phyloP scores from a whole-genome alignment of 2,797 vertebrate species.

The Alectoris magna region DNA sequence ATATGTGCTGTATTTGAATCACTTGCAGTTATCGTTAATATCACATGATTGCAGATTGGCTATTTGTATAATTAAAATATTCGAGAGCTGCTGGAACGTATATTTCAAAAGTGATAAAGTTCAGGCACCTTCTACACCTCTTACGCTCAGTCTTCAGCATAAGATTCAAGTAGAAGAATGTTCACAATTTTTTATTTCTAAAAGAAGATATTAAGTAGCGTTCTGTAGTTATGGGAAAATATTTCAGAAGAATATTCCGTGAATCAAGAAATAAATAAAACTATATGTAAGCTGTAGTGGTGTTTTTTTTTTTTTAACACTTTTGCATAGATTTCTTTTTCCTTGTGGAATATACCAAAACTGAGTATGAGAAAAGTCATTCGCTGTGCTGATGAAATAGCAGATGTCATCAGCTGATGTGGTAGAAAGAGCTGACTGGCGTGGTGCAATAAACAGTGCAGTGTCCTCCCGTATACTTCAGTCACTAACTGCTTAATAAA shows the following conservation, averaged over 20 bases:
- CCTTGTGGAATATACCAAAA: background rate
- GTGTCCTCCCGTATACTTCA: background rate
- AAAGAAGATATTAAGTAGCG: background rate
- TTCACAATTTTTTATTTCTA: background rate
- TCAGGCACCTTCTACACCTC: background rate
- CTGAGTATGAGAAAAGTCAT: background rate
- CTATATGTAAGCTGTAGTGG: background rate
- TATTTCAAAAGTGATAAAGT: background rate
- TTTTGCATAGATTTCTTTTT: background rate
- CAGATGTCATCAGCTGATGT: background rate
- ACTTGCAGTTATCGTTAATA: background rate
- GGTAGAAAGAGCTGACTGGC: background rate
- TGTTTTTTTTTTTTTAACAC: background rate
- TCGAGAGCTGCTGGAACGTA: background rate
- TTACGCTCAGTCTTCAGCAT: background rate
- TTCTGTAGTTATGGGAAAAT: background rate
- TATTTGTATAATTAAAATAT: background rate
- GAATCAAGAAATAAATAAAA: background rate
- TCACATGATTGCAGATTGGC: background rate
- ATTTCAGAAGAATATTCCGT: background rate
- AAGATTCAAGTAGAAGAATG: background rate
- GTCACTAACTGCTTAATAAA: background rate
- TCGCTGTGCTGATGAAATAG: background rate
- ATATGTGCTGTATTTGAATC: background rate
- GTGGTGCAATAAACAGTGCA: background rate